A percentile compares a stretch with the other conserved stretches of the same genome.
phyloP scores from a whole-genome alignment of 2,113 vertebrate genomes.

The Polypterus bichir region DNA sequence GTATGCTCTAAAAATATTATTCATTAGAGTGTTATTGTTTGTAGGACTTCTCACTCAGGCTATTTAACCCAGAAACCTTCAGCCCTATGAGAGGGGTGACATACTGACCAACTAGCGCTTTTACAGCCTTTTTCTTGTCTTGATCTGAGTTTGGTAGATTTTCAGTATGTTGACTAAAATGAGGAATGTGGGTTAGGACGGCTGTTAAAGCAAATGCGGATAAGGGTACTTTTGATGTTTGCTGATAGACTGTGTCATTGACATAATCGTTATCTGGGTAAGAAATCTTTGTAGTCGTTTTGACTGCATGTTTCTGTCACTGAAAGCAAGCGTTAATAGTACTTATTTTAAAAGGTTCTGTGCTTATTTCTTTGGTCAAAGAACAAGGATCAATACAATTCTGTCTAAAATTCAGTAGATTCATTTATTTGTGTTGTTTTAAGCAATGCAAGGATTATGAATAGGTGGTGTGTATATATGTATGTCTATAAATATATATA shows the following conservation, averaged over 20 bases:
- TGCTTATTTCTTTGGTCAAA: too few species aligned
- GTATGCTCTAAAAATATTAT: conserved; percentile 6
- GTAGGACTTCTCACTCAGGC: background rate
- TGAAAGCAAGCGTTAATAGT: too few species aligned
- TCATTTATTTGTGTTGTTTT: too few species aligned
- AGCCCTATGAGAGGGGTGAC: too few species aligned
- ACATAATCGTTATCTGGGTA: background rate
- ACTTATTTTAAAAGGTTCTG: too few species aligned
- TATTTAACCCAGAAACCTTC: too few species aligned
- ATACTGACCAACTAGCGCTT: too few species aligned
- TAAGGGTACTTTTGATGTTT: background rate
- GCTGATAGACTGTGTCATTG: conserved; percentile 1
- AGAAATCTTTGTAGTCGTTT: background rate
- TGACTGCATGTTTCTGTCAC: background rate
- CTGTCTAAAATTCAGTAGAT: too few species aligned
- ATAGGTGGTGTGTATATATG: too few species aligned
- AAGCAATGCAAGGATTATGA: too few species aligned
- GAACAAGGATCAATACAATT: too few species aligned
- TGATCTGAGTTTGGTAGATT: background rate
- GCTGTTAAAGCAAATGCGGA: background rate
- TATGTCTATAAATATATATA: too few species aligned
- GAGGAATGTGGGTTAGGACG: background rate
- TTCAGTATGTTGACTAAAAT: background rate
- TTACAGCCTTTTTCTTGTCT: background rate
- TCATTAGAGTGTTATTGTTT: background rate